phyloP scores from a whole-genome alignment of 2,888 invertebrate genomes.

The Ichneumon xanthorius region DNA sequence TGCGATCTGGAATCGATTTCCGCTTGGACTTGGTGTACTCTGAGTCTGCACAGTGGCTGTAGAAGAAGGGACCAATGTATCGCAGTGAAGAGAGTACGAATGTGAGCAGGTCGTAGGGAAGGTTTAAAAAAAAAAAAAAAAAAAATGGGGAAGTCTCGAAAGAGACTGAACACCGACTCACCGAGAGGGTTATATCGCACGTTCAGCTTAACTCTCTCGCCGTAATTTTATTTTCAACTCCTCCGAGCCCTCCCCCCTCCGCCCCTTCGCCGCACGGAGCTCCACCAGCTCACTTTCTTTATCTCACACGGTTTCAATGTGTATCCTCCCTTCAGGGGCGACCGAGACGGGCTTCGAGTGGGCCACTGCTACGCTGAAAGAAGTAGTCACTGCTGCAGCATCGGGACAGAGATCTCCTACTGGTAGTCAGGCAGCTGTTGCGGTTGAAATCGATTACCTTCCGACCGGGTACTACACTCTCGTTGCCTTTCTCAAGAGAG shows the following conservation, averaged over 20 bases:
- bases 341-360: slow-evolving; percentile 46
- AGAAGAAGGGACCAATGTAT: not conserved
- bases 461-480: slow-evolving; percentile 35
- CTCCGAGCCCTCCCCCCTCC: slow-evolving; percentile 2
- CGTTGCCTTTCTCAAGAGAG: slow-evolving; percentile 20
- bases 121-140: not conserved
- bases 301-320: slow-evolving; percentile 36
- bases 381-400: slow-evolving; percentile 14
- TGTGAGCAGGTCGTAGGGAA: not conserved
- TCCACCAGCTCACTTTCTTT: slow-evolving; percentile 3
- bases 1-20: slow-evolving; percentile 44
- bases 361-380: slow-evolving; percentile 51
- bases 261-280: not conserved
- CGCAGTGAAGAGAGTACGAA: not conserved
- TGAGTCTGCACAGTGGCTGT: not conserved
- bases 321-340: slow-evolving; percentile 43
- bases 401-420: slow-evolving; percentile 39
- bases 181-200: slow-evolving; percentile 23
- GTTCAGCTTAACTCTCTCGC: slow-evolving; percentile 25
- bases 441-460: slow-evolving; percentile 65
- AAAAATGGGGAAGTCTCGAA: not conserved
- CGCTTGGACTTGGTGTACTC: slow-evolving; percentile 2
- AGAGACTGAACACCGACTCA: slow-evolving; percentile 27
- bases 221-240: slow-evolving; percentile 54
- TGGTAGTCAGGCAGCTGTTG: slow-evolving; percentile 60